A percentile compares a stretch with the other conserved stretches of the same genome.
Evolutionary conservation across 2,797 vertebrate species (phyloP).

Genomic region (Sardinella longiceps): DNA sequence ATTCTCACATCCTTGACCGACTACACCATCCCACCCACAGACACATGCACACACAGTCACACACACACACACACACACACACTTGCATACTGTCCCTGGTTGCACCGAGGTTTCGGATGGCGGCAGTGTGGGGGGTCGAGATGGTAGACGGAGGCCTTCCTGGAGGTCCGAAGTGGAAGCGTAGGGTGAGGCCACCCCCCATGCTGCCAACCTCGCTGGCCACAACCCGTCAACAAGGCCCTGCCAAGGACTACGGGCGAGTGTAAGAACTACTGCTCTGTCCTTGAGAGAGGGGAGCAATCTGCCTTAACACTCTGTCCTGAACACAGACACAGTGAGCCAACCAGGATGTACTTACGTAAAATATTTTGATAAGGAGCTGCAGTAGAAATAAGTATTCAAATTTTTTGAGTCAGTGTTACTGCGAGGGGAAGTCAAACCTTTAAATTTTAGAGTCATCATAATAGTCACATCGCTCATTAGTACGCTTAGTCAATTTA

Average conservation of each 20-base stretch:
- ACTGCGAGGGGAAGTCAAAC: too few species aligned
- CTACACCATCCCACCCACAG: background rate
- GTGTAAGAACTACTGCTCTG: conserved; percentile 24
- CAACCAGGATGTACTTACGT: background rate
- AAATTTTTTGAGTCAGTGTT: too few species aligned
- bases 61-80: conserved; percentile 19
- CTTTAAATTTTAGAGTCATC: too few species aligned
- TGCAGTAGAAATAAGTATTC: background rate
- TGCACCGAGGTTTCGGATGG: background rate
- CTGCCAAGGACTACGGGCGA: conserved; percentile 21
- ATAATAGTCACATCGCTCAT: too few species aligned
- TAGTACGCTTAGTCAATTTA: too few species aligned
- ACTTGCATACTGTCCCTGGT: background rate
- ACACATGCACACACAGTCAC: background rate
- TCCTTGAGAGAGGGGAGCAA: conserved; percentile 26
- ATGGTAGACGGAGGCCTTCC: conserved; percentile 52
- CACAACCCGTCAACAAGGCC: conserved; percentile 21
- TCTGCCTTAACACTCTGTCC: background rate
- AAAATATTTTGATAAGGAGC: background rate
- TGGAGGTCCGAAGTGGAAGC: conserved; percentile 62
- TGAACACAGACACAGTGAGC: background rate
- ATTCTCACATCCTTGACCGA: background rate
- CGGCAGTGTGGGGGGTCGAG: conserved; percentile 54
- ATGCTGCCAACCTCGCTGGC: conserved; percentile 38
- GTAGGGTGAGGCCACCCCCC: conserved; percentile 30